Conservation (phyloP, 37 sponge, comb jelly and placozoan genomes). For the Dysidea cf. avara region DNA sequence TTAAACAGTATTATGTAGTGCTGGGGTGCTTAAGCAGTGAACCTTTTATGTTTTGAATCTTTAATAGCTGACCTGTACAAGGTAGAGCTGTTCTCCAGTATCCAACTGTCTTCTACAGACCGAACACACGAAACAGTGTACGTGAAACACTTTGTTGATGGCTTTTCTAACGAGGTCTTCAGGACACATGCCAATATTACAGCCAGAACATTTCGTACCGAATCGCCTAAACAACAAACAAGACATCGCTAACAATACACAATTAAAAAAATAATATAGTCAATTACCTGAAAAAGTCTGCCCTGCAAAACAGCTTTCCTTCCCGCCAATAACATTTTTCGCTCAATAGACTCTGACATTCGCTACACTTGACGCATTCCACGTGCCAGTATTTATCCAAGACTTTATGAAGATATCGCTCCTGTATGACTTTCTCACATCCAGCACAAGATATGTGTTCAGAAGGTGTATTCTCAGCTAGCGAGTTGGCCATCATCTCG, state of each 20-base stretch:
- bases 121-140: slow-evolving; percentile 68
- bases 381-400: slow-evolving; percentile 88
- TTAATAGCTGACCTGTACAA: slow-evolving; percentile 64
- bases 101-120: slow-evolving; percentile 60
- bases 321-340: slow-evolving; percentile 92
- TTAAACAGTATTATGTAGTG: no score
- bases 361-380: slow-evolving; percentile 84
- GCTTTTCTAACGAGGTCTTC: slow-evolving; percentile 75
- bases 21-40: no score
- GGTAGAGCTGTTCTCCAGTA: slow-evolving; percentile 76
- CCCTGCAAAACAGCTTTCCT: slow-evolving; percentile 82
- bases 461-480: no score
- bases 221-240: slow-evolving; percentile 29
- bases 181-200: slow-evolving; percentile 73
- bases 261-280: not conserved
- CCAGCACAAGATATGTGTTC: slow-evolving; percentile 40
- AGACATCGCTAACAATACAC: no score
- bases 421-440: slow-evolving; percentile 69
- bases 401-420: slow-evolving; percentile 81
- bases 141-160: slow-evolving; percentile 74
- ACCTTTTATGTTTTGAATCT: no score
- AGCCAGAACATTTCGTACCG: slow-evolving; percentile 74
- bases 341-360: slow-evolving; percentile 78
- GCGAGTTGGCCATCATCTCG: no score
- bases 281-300: slow-evolving; percentile 85